Conservation (phyloP, 1,140 invertebrate genomes). For the Heliconius hewitsoni region DNA sequence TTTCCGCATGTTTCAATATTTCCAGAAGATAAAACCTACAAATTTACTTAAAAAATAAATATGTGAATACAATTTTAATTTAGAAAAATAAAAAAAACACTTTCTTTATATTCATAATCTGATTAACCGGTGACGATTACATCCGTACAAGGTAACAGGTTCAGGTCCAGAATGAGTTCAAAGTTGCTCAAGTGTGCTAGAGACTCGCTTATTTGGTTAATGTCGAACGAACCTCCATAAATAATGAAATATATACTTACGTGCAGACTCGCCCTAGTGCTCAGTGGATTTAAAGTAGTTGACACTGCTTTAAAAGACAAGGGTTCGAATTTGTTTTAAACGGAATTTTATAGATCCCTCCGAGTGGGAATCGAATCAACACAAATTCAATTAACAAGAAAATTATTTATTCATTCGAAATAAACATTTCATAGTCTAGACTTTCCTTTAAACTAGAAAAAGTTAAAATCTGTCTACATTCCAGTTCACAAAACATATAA, state of each 20-base stretch:
- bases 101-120: not conserved
- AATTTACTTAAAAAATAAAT: no score
- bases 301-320: not conserved
- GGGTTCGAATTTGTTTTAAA: not conserved
- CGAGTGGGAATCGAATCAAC: no score
- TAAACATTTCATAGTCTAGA: not conserved
- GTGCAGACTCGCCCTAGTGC: not conserved
- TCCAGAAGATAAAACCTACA: no score
- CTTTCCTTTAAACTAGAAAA: not conserved
- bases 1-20: not conserved
- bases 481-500: not conserved
- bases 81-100: not conserved
- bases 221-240: not conserved
- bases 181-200: not conserved
- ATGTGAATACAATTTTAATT: not conserved
- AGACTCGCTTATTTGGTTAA: slow-evolving; percentile 12
- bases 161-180: not conserved
- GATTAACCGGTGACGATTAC: not conserved
- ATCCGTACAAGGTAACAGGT: not conserved
- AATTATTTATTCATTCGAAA: no score
- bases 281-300: not conserved
- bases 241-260: not conserved
- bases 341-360: no score
- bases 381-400: no score
- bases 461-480: not conserved